Base-by-base conservation (phyloP, 2,113 vertebrate species). In the Corvus moneduloides region DNA sequence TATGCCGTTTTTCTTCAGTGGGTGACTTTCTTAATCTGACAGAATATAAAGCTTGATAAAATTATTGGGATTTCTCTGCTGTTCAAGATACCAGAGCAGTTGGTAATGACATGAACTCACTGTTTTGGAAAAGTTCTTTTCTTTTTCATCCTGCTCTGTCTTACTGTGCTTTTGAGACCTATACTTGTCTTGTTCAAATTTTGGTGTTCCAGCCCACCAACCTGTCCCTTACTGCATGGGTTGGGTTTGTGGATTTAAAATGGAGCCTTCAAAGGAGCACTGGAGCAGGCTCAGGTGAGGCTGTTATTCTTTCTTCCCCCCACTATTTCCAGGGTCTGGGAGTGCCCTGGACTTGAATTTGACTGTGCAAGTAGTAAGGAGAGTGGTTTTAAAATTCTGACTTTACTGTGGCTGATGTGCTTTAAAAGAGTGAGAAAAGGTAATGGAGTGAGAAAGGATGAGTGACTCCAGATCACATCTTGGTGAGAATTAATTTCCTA, bases 251-350 rank as follows among this genome's bases (percentile, higher is more conserved):
- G 54, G 30, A 28, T 84, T 75, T 71, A 51, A 49, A 75, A 23
- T 5, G 8, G 28, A 79, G 17, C 64, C 54, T 55, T 69, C 16
- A 32, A 24, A 68, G n/a, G 7, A 84, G 76, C 75, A 55, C 90
- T 94, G 95, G 79, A 64, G 37, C 90, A 95, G 89, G 88, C 88
- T 95, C 55, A 76, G 93, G 28, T 92, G 97, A 94, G 91, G 77
- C 16, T 35, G 27, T 15, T 16, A 7, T 93, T 97, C 68, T 72
- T 63, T 79, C 33, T 67, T 67, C 39, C 16, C 27, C 10, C 1
- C 16, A 54, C 63, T 81, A 11, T 91, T 96, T 91, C 94, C 87
- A 90, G 79, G 74, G 84, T 39, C 64, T 92, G 94, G 81, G 83
- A 94, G 77, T 83, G 59, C 88, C 10, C 12, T 15, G 19, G 76